phyloP scores from a whole-genome alignment of 2,888 invertebrate species.

The Eulithis testata region DNA sequence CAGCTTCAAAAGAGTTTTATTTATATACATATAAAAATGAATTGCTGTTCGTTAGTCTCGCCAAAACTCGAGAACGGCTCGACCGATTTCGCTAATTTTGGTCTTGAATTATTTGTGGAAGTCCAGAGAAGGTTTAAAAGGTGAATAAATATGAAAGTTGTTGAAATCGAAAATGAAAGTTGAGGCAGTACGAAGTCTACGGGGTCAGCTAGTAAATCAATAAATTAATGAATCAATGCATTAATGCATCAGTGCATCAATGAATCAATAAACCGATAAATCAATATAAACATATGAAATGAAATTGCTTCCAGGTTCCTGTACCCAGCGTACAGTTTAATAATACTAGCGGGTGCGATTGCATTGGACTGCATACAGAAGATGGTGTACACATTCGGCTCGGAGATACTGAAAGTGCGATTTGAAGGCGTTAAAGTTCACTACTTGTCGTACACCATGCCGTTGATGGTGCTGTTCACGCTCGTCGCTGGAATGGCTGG shows the following conservation, averaged over 20 bases:
- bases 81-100: too few relatives aligned
- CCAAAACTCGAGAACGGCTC: too few relatives aligned
- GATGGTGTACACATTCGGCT: slow-evolving; percentile 77
- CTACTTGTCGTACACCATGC: slow-evolving; percentile 90
- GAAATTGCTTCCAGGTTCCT: slow-evolving; percentile 87
- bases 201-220: too few relatives aligned
- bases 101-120: too few relatives aligned
- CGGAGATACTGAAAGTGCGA: slow-evolving; percentile 61
- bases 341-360: slow-evolving; percentile 92
- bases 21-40: too few relatives aligned
- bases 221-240: too few relatives aligned
- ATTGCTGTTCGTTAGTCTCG: too few relatives aligned
- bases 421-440: slow-evolving; percentile 72
- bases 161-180: too few relatives aligned
- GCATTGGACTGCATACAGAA: slow-evolving; percentile 92
- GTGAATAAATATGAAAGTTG: too few relatives aligned
- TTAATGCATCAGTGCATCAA: background rate
- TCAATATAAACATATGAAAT: background rate
- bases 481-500: slow-evolving; percentile 81
- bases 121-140: too few relatives aligned
- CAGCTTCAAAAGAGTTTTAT: too few relatives aligned
- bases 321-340: slow-evolving; percentile 97
- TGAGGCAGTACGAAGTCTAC: too few relatives aligned
- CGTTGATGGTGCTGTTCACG: slow-evolving; percentile 87
- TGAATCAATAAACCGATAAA: background rate